Percentiles rank a stretch among this genome's conserved stretches.
phyloP scores from a whole-genome alignment of 2,888 invertebrate species.

The Xestia c-nigrum region DNA sequence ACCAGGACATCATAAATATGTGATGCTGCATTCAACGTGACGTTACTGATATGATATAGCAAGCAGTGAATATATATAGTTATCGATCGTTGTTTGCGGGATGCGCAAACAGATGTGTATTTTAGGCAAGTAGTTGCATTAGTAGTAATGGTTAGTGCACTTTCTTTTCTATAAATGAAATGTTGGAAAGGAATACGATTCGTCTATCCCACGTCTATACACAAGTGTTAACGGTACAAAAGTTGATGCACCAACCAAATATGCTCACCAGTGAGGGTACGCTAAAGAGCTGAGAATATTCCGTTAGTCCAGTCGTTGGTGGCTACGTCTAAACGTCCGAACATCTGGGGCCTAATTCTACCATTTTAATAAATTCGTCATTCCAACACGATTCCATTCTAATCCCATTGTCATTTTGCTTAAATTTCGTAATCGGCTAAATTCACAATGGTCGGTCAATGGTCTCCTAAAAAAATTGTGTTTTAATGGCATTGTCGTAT shows the following conservation, averaged over 20 bases:
- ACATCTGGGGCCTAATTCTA: no score
- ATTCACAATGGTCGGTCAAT: no score
- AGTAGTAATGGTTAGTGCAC: neutral
- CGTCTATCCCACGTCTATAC: neutral
- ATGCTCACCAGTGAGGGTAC: conserved; percentile 96
- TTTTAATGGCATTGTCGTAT: no score
- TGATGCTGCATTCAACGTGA: neutral
- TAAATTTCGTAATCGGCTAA: no score
- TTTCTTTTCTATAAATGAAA: conserved; percentile 4
- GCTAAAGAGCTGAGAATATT: conserved; percentile 98
- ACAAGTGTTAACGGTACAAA: neutral
- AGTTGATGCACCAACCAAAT: conserved; percentile 93
- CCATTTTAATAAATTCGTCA: no score
- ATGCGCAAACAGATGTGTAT: neutral
- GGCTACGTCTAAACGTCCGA: conserved; percentile 98
- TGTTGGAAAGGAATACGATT: neutral
- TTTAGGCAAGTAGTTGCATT: neutral
- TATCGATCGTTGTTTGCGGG: neutral
- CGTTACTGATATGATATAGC: neutral
- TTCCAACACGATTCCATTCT: no score
- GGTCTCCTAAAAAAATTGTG: no score
- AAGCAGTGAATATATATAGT: neutral
- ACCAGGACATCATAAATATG: neutral
- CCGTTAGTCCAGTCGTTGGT: conserved; percentile 99
- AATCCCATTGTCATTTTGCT: no score